Base-by-base conservation (phyloP, 2,797 vertebrate genomes). In the Pipistrellus pipistrellus region DNA sequence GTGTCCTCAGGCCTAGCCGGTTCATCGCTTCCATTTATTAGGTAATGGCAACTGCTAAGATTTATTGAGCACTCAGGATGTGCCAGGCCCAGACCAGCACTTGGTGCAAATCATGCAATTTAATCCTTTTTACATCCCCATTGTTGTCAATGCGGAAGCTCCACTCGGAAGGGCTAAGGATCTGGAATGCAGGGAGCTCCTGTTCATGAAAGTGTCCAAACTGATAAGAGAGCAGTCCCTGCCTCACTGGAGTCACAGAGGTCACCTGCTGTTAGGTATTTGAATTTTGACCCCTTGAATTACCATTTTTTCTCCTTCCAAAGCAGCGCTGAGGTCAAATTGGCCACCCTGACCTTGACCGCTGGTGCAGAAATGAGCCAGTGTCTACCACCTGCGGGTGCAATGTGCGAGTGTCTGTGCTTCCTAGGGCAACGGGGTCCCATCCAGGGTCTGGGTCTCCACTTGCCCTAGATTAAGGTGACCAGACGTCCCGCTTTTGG, bases 261-360 rank as follows among this genome's bases (percentile, higher is more conserved):
- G 27, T 62, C 44, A 38, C 18, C 57, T n/a, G 18, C 68, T 59
- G 6, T 12, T 4, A 48, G 21, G 48, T 68, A 59, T 75, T 57
- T 13, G 48, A 48, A 38, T 68, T 75, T 82, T 73, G 75, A 48
- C 25, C 27, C 44, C n/a, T 17, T n/a, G 73, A 64, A 44, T 44
- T 66, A 78, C 72, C 53, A 85, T 72, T 77, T 21, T 80, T 64
- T 85, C 38, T 32, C 57, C 48, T 30, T 90, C 72, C 21, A 41
- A 17, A 13, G 75, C 15, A 68, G 68, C 68, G 48, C 66, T 46
- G 82, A 57, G 55, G 72, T 85, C 73, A 48, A 0, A 64, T 66
- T 23, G 41, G 48, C 82, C 38, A 75, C 46, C 35, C 48, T 55
- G n/a, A 81, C 38, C 44, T 66, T 38, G 17, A 7, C 1, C 25